phyloP scores from a whole-genome alignment of 1,140 invertebrate species.

The Catajapyx aquilonaris region DNA sequence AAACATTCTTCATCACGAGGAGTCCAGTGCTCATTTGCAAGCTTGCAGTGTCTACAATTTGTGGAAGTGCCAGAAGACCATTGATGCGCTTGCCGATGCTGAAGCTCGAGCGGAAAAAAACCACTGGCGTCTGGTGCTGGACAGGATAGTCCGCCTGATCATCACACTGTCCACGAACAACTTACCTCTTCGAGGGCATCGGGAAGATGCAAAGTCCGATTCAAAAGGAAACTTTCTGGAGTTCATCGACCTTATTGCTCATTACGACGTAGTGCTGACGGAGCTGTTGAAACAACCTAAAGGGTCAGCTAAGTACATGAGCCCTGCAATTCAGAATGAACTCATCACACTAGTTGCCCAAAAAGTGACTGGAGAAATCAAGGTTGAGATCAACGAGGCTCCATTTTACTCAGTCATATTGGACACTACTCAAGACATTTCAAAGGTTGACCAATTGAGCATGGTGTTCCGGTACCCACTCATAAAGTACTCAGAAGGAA shows the following conservation, averaged over 20 bases:
- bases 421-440: slow-evolving; percentile 2
- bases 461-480: background rate
- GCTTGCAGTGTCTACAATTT: background rate
- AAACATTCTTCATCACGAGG: background rate
- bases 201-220: background rate
- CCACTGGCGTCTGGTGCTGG: background rate
- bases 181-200: background rate
- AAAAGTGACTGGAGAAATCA: background rate
- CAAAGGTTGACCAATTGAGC: background rate
- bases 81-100: background rate
- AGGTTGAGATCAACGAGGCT: background rate
- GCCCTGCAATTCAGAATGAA: slow-evolving; percentile 1
- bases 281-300: background rate
- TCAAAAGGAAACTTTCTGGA: slow-evolving; percentile 1
- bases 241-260: background rate
- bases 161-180: background rate
- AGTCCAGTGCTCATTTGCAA: background rate
- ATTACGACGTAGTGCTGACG: background rate
- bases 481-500: background rate
- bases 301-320: background rate
- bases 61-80: background rate
- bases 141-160: background rate
- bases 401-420: background rate
- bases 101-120: background rate
- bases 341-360: background rate